Evolutionary conservation across 2,113 vertebrate species (phyloP).

Genomic region (Equus przewalskii): DNA sequence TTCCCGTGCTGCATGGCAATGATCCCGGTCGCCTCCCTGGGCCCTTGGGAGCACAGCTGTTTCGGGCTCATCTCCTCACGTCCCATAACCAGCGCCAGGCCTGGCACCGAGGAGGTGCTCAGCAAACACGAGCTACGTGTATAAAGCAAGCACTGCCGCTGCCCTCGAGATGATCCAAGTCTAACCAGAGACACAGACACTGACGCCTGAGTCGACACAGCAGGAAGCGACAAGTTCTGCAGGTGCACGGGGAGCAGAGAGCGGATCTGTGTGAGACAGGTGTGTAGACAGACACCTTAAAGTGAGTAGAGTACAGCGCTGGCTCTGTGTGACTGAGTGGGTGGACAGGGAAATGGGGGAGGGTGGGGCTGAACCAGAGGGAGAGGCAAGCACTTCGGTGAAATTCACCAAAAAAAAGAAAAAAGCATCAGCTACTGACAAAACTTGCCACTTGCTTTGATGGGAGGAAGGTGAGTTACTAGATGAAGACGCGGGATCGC

Average conservation of each 20-base stretch:
- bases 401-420: neutral
- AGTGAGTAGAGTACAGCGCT: neutral
- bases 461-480: neutral
- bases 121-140: neutral
- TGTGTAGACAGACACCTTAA: neutral
- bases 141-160: neutral
- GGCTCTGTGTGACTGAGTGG: constrained; percentile 29
- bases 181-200: neutral
- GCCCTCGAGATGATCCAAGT: neutral
- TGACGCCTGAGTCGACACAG: neutral
- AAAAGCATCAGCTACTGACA: neutral
- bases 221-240: neutral
- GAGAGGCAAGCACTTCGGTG: neutral
- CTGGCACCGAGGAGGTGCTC: neutral
- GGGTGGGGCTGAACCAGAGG: neutral
- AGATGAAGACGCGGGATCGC: neutral
- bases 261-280: neutral
- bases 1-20: neutral
- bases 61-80: neutral
- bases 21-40: rapidly evolving
- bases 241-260: neutral
- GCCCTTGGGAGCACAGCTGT: neutral
- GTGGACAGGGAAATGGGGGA: neutral
- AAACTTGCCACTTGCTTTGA: neutral
- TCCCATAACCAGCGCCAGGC: neutral